A percentile compares a stretch with the other conserved stretches of the same genome.
These are phyloP conservation scores for Plebejus argus DNA, from an alignment of 2,888 invertebrate genomes.

Conservation along the genomic window DNA sequence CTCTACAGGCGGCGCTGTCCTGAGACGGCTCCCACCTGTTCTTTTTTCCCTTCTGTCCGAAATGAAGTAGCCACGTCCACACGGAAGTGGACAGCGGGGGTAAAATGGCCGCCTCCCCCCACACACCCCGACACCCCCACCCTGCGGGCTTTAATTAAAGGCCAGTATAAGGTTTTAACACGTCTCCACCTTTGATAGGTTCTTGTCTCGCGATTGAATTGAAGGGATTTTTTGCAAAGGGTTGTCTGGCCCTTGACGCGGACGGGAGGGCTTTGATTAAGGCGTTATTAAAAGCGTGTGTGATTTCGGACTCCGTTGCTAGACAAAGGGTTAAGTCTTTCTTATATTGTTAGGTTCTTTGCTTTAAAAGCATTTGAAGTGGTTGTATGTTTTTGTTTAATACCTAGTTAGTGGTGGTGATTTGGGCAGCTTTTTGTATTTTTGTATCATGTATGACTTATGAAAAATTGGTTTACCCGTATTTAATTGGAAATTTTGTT, in stretches of 20 bases:
- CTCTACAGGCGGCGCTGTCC: conserved; percentile 52
- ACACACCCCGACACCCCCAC: conserved; percentile 41
- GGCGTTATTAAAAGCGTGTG: conserved; percentile 28
- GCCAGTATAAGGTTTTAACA: conserved; percentile 74
- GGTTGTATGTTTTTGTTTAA: too few relatives aligned
- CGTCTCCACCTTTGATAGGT: conserved; percentile 63
- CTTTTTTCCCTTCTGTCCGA: conserved; percentile 66
- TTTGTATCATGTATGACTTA: too few relatives aligned
- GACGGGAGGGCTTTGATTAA: conserved; percentile 28
- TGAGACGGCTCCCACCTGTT: conserved; percentile 59
- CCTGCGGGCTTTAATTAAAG: conserved; percentile 73
- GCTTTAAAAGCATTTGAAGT: neutral
- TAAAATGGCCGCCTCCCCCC: conserved; percentile 46
- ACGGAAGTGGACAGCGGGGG: conserved; percentile 71
- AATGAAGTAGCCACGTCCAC: conserved; percentile 73
- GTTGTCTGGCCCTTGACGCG: conserved; percentile 48
- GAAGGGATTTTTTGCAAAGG: conserved; percentile 58
- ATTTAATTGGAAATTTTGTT: neutral
- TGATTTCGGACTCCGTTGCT: conserved; percentile 14
- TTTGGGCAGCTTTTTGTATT: neutral
- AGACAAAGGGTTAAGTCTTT: neutral
- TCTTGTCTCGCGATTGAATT: conserved; percentile 54
- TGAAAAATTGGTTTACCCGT: too few relatives aligned
- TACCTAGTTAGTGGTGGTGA: neutral
- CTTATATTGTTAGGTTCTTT: neutral